Base-by-base conservation (phyloP, 2,113 vertebrate species). In the Odocoileus virginianus region DNA sequence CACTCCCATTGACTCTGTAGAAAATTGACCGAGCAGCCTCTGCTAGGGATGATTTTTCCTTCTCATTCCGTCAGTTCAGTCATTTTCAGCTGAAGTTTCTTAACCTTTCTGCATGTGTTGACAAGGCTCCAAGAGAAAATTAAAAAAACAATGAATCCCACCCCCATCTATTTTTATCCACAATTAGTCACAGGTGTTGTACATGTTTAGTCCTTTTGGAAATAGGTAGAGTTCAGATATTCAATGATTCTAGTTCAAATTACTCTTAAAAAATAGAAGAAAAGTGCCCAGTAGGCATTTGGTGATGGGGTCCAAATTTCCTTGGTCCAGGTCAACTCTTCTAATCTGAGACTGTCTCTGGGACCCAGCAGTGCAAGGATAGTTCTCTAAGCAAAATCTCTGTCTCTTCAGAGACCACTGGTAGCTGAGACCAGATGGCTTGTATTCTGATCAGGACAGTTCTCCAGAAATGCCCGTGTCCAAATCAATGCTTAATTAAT, bases 21-120 rank as follows among this genome's bases (percentile, higher is more conserved):
- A 95, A 89, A 60, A 71, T 27, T 52, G 25, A 61, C n/a, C 33
- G 14, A 71, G 17, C 71, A 54, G 21, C 19, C 25, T 84, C 47
- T 81, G 67, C 36, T 86, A 89, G 81, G 45, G 50, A 58, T 90
- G 61, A 71, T 27, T 93, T 94, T 94, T 43, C 23, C 47, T 93
- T 81, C 45, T 93, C n/a, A 84, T 88, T 96, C 58, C 61, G 40
- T 96, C 57, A 97, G 7, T 90, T 91, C 6, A 87, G 74, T 95
- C 33, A 78, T 84, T 96, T 91, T 86, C 30, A 94, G 55, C 17
- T 67, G 33, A 92, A 86, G 25, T 85, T 90, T 89, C 58, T 95
- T 85, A 64, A 81, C 45, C 28, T 84, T 57, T 91, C 36, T 91
- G 13, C 28, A 19, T 71, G 14, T 86, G 25, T 95, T 89, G 58